Conservation (phyloP, 2,888 invertebrate genomes). For the Fissipunctia ypsillon region DNA sequence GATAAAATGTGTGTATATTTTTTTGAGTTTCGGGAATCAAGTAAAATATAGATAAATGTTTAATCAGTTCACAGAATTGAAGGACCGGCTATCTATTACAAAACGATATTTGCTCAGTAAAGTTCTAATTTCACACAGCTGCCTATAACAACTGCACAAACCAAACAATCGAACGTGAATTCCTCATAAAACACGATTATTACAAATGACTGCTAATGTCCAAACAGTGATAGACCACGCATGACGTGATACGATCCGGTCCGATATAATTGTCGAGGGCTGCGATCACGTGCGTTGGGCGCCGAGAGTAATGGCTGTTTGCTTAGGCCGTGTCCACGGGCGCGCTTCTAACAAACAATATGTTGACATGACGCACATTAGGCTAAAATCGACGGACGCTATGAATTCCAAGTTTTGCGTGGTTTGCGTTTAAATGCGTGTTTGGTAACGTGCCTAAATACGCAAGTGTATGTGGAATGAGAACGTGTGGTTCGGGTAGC, state of each 20-base stretch:
- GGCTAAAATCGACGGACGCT: constrained; percentile 78
- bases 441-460: constrained; percentile 62
- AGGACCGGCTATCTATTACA: not conserved
- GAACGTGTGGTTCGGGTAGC: constrained; percentile 10
- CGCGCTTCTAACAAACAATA: constrained; percentile 70
- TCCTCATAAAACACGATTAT: constrained; percentile 62
- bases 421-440: constrained; percentile 64
- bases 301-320: constrained; percentile 83
- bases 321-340: constrained; percentile 82
- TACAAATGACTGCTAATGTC: constrained; percentile 65
- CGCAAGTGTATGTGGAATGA: constrained; percentile 25
- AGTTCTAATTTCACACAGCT: constrained; percentile 29
- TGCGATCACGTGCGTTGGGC: constrained; percentile 62
- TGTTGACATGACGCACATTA: constrained; percentile 83
- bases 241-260: constrained; percentile 62
- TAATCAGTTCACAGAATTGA: not conserved
- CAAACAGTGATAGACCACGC: constrained; percentile 67
- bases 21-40: not conserved
- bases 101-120: not conserved
- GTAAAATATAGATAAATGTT: not conserved
- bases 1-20: not conserved
- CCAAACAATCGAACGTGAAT: constrained; percentile 48
- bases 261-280: constrained; percentile 65
- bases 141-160: constrained; percentile 18
- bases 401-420: constrained; percentile 73